Base-by-base conservation (phyloP, 2,888 invertebrate genomes). In the Pachliopta kotzebuea region DNA sequence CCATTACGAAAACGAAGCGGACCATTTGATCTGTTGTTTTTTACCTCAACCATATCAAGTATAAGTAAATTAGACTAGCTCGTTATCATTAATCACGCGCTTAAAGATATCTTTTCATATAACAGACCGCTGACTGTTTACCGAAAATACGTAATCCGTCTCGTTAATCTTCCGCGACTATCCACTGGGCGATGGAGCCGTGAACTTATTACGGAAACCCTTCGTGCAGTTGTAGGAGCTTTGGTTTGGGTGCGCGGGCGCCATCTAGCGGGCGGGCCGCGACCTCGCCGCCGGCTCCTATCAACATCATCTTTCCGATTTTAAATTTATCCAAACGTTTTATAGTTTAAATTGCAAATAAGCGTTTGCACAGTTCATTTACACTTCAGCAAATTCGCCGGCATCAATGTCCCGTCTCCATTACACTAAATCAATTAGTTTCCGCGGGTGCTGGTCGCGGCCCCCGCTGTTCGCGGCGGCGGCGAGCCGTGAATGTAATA, bases 341-440 rank as follows among this genome's bases (percentile, higher is more conserved):
- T 83, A 89, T 79, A 82, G 87, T 76, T 81, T 78, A 81, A 84
- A 88, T 88, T 85, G 84, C 77, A 71, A 85, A 83, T 77, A 70
- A 71, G 71, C 74, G 76, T 75, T 85, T 86, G 83, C 84, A 84
- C 72, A 82, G 80, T 84, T 85, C 76, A 75, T 75, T 71, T 74
- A 75, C 71, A 74, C 72, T 37, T 37, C 11, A 37, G 2, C 37
- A 37, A 14, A 37, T 81, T 84, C 85, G 86, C 87, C 88, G 84
- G 79, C 81, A 79, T 79, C 84, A 86, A 85, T 88, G 85, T 85
- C 83, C n/a, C 78, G 90, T 90, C 89, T 90, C 88, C 88, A 91
- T 90, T 89, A 86, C 86, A 89, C 86, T 87, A 84, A 85, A 88
- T 88, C 88, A 90, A 88, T 87, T 86, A 86, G 84, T n/a, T n/a